Evolutionary conservation across 2,888 invertebrate genomes (phyloP), one percentile per base, ranked within the genome.

Genomic region (Coleophora flavipennella): DNA sequence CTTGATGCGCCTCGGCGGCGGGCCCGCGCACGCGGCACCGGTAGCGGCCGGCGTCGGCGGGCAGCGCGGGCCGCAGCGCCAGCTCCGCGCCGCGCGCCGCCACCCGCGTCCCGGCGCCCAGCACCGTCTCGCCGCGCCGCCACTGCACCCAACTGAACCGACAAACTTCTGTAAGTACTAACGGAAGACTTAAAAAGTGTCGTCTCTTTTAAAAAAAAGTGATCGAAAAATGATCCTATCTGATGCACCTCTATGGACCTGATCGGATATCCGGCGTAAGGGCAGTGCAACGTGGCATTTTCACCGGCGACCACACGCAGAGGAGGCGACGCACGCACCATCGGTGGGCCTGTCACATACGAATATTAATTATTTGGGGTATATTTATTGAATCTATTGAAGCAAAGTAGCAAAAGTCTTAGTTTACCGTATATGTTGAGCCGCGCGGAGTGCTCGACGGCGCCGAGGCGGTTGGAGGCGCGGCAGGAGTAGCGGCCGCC

Each of bases 241-340:
- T 20, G 25, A 79, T 80, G 80, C 80, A 79, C 80, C 79, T 80
- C 73, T 78, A 80, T 78, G 67, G 77, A 86, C 64, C 89, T 88
- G 72, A 95, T 90, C 55, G 95, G 94, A 85, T 92, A 93, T 59
- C 95, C 95, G 40, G 93, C 91, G 74, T 93, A 94, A 59, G 93
- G 93, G 81, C 95, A 95, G 62, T 89, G 87, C 54, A 95, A 84
- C 48, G 89, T 88, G 51, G 92, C 87, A 70, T 91, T 90, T 55
- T 89, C 87, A 37, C 92, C 92, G 37, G 93, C 93, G 44, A 94
- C 91, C 31, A 92, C 92, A 52, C 92, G 92, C 51, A 90, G 85
- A 20, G 91, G 87, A 35, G 88, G 89, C 64, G 89, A 87, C 47
- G 90, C 87, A 50, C 92, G 88, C 50, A 92, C 89, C 59, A 89